Evolutionary conservation across 2,888 invertebrate genomes (phyloP).

Genomic region (Siphonodentalium dalli): DNA sequence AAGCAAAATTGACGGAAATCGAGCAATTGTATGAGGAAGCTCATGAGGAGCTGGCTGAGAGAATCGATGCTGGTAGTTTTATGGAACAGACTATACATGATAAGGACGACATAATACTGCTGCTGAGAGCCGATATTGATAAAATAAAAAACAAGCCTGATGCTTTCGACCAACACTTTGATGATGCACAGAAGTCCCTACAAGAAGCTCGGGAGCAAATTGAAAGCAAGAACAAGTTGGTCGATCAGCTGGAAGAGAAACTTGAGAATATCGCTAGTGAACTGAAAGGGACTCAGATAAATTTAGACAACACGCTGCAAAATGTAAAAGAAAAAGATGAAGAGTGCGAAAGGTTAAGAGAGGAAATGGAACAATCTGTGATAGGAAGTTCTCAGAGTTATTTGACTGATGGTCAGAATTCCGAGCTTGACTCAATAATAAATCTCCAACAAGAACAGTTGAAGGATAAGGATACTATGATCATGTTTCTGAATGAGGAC

Average conservation of each 20-base stretch:
- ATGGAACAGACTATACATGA: no score
- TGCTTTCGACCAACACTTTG: background rate
- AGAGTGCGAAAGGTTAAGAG: conserved; percentile 27
- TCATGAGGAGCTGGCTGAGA: conserved; percentile 1
- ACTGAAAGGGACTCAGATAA: background rate
- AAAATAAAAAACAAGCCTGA: background rate
- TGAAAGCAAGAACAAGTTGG: background rate
- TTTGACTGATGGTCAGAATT: no score
- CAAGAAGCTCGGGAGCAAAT: background rate
- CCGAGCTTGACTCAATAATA: no score
- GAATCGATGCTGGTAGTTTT: no score
- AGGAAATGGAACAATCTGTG: conserved; percentile 24
- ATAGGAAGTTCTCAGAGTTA: no score
- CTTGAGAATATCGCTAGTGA: background rate
- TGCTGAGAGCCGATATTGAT: no score
- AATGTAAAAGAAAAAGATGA: conserved; percentile 25
- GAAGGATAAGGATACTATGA: no score
- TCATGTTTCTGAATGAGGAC: no score
- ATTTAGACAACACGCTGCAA: background rate
- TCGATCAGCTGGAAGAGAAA: conserved; percentile 1
- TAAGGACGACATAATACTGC: no score
- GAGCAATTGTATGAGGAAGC: background rate
- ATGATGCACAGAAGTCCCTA: background rate
- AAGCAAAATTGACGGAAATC: background rate
- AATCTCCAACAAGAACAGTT: no score